Base-by-base conservation (phyloP, 2,888 invertebrate genomes). In the Achlya flavicornis region DNA sequence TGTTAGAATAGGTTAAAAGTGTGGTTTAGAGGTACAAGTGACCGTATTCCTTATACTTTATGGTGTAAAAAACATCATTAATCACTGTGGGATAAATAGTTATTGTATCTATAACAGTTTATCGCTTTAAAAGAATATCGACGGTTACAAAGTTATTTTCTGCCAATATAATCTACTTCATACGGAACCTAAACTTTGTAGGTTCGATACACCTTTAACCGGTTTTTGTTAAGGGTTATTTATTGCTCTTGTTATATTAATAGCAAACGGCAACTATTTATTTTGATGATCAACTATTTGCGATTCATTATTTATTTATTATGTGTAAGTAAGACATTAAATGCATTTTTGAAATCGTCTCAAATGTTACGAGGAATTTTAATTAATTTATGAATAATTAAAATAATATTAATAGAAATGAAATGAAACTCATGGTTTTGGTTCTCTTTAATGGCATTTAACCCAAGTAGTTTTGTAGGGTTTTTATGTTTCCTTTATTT, bases 221-320 rank as follows among this genome's bases (percentile, higher is more conserved):
- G n/a, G n/a, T 46, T 46, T 46, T 46, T 46, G n/a, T n/a, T n/a
- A 46, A 46, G n/a, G 46, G 46, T 46, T 46, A 46, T 46, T 46
- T 46, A 53, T 53, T 53, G 10, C 10, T 10, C 1, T 19, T 19
- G n/a, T 19, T 7, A 14, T 53, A 10, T 2, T 2, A n/a, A 46
- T 53, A 6, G 3, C 41, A 12, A 12, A 12, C 12, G 4, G 12
- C 41, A 41, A 60, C 60, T 60, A 43, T 59, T 59, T 19, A 59
- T 60, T 60, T 60, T 60, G 43, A 41, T 12, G 60, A 26, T 43
- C 41, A 11, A 10, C n/a, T 43, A 43, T 59, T 59, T 41, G 41
- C 41, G 8, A 19, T 60, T 41, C n/a, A 26, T 41, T 53, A 53
- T 12, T 41, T 8, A 16, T 58, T 58, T 35, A 58, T 33, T 14